phyloP scores from a whole-genome alignment of 35 echinoderm and acorn worm genomes.

The Amphiura filiformis region DNA sequence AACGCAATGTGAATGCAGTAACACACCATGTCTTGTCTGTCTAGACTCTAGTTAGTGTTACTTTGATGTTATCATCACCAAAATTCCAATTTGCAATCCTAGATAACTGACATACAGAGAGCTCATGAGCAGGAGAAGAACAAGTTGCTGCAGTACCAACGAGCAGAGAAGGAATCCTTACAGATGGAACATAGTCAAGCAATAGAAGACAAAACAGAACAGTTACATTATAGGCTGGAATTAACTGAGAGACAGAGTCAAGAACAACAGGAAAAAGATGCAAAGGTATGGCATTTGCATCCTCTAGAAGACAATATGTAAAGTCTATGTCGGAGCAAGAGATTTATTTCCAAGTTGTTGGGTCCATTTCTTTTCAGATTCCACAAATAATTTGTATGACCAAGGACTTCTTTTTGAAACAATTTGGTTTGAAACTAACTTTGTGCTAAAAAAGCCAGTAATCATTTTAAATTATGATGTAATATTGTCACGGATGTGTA shows the following conservation, averaged over 20 bases:
- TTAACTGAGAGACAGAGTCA: constrained; percentile 37
- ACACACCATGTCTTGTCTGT: too few relatives aligned
- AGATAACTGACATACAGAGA: constrained; percentile 59
- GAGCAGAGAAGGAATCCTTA: constrained; percentile 64
- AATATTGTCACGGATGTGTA: too few relatives aligned
- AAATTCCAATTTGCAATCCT: too few relatives aligned
- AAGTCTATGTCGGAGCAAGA: neutral
- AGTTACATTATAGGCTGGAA: constrained; percentile 42
- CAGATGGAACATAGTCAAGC: constrained; percentile 49
- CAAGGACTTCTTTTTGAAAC: too few relatives aligned
- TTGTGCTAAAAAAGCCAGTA: too few relatives aligned
- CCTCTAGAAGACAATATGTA: too few relatives aligned
- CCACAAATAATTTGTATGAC: neutral
- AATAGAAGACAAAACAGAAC: constrained; percentile 34
- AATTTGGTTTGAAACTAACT: too few relatives aligned
- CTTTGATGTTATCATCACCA: too few relatives aligned
- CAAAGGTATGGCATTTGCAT: constrained; percentile 39
- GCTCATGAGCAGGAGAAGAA: constrained; percentile 60
- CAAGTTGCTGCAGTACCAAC: constrained; percentile 53
- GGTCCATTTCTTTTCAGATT: neutral
- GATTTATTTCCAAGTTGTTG: neutral
- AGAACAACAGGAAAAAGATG: constrained; percentile 55
- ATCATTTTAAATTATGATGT: too few relatives aligned
- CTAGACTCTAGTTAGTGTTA: too few relatives aligned
- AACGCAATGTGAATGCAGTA: too few relatives aligned